phyloP scores from a whole-genome alignment of 2,888 invertebrate genomes.

The Limnephilus lunatus region DNA sequence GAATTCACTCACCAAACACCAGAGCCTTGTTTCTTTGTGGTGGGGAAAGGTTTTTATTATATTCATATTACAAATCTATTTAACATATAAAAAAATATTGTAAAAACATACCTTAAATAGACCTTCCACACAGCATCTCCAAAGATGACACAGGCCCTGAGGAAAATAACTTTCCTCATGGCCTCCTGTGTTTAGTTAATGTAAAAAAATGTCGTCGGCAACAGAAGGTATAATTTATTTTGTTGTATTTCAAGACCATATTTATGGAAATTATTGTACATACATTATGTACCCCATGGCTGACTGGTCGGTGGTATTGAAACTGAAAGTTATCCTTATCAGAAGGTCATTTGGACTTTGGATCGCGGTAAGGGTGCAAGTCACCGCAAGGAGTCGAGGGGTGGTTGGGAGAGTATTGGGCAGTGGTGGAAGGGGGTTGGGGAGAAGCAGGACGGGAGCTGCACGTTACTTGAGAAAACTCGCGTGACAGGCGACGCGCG shows the following conservation, averaged over 20 bases:
- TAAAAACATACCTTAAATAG: too few species aligned
- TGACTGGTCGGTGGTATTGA: not conserved
- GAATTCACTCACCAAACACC: too few species aligned
- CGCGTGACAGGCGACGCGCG: conserved; percentile 11
- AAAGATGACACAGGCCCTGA: too few species aligned
- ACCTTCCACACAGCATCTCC: too few species aligned
- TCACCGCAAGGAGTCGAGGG: conserved; percentile 10
- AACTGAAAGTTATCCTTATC: conserved; percentile 52
- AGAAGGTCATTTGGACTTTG: conserved; percentile 44
- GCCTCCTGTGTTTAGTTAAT: too few species aligned
- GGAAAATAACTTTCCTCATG: too few species aligned
- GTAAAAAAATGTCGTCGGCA: too few species aligned
- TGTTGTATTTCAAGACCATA: not conserved
- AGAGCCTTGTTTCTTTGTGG: too few species aligned
- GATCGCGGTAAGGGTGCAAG: conserved; percentile 38
- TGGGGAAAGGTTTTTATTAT: too few species aligned
- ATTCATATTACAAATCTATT: too few species aligned
- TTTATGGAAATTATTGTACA: not conserved
- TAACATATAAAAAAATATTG: too few species aligned
- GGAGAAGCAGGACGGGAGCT: not conserved
- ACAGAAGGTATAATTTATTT: not conserved
- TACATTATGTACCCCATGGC: not conserved
- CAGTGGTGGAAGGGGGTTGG: not conserved
- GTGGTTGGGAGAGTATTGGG: not conserved
- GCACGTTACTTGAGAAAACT: conserved; percentile 23